Evolutionary conservation across 2,888 invertebrate species (phyloP).

Genomic region (Calameuta filiformis): DNA sequence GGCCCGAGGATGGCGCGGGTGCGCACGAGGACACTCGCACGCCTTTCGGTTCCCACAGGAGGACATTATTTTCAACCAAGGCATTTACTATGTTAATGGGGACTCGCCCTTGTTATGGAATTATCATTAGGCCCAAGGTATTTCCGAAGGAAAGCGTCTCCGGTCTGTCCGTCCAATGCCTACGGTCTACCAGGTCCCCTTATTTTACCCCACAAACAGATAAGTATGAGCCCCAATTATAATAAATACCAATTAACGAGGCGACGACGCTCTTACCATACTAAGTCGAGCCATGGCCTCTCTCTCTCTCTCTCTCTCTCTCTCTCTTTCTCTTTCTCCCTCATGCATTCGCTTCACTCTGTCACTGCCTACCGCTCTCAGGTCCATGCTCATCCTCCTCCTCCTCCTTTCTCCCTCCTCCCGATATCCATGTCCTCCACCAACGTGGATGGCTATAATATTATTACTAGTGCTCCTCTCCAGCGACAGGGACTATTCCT

Average conservation of each 20-base stretch:
- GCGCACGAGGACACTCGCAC: not conserved
- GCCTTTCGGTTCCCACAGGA: conserved; percentile 36
- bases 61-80: conserved; percentile 39
- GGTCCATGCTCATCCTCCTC: conserved; percentile 13
- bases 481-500: not conserved
- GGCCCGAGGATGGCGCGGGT: not conserved
- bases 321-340: conserved; percentile 29
- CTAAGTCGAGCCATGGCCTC: not conserved
- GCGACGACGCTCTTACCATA: conserved; percentile 49
- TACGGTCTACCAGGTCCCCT: conserved; percentile 23
- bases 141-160: conserved; percentile 1
- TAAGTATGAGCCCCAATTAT: conserved; percentile 62
- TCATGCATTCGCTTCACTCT: conserved; percentile 19
- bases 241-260: conserved; percentile 65
- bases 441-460: not conserved
- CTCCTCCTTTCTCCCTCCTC: not conserved
- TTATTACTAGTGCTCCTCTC: not conserved
- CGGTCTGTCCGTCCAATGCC: not conserved
- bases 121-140: conserved; percentile 39
- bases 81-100: conserved; percentile 55
- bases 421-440: not conserved
- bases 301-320: conserved; percentile 17
- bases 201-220: conserved; percentile 46
- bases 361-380: conserved; percentile 43
- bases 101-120: conserved; percentile 52